phyloP scores from a whole-genome alignment of 1,140 invertebrate species.

The Procambarus virginalis region DNA sequence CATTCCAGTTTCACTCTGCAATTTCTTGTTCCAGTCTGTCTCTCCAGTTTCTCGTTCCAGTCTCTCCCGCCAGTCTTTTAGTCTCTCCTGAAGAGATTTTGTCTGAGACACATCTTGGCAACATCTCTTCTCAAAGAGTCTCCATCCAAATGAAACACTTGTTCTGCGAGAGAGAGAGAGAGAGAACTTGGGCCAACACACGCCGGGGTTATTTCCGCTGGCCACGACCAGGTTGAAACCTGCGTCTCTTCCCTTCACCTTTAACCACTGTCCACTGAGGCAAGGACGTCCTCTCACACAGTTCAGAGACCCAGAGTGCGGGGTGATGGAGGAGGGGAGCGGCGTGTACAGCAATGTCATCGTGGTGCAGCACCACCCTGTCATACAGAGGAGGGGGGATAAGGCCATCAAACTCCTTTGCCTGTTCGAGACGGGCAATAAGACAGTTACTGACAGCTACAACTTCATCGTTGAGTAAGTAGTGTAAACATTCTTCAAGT shows the following conservation, averaged over 20 bases:
- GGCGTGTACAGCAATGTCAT: conserved; percentile 75
- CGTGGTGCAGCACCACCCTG: conserved; percentile 79
- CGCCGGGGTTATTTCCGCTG: background rate
- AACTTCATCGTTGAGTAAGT: conserved; percentile 73
- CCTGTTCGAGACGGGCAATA: conserved; percentile 74
- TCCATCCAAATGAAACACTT: background rate
- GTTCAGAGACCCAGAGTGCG: conserved; percentile 70
- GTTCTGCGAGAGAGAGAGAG: background rate
- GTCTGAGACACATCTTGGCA: too few species aligned
- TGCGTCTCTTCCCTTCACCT: too few species aligned
- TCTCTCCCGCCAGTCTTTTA: too few species aligned
- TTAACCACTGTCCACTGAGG: too few species aligned
- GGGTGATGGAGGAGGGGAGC: conserved; percentile 71
- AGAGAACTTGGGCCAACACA: background rate
- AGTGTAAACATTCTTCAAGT: too few species aligned
- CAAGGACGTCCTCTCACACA: background rate
- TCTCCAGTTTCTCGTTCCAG: too few species aligned
- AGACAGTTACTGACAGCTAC: conserved; percentile 73
- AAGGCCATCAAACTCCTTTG: conserved; percentile 78
- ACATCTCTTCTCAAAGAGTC: background rate
- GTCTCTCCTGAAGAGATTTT: too few species aligned
- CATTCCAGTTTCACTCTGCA: too few species aligned
- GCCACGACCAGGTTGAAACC: too few species aligned
- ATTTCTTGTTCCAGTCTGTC: too few species aligned
- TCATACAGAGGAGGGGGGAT: conserved; percentile 79